phyloP scores from a whole-genome alignment of 2,797 vertebrate species.

The Xyrichtys novacula region DNA sequence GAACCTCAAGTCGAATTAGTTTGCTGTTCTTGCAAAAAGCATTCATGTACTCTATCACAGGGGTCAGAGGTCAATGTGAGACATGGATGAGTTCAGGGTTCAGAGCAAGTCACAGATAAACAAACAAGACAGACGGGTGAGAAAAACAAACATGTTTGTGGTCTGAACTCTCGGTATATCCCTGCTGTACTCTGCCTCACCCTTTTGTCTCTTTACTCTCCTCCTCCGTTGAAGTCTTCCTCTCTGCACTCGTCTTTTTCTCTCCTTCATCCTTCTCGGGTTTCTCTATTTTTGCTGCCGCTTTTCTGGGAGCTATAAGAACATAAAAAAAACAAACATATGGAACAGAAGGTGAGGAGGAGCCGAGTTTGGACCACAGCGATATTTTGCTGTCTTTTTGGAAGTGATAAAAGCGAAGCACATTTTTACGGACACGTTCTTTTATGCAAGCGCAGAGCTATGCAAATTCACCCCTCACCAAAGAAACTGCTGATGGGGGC shows the following conservation, averaged over 20 bases:
- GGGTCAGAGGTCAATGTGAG: conserved; percentile 1
- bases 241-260: conserved; percentile 55
- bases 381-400: conserved; percentile 38
- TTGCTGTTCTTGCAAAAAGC: neutral
- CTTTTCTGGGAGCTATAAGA: conserved; percentile 86
- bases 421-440: conserved; percentile 56
- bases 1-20: no score
- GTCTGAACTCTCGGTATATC: neutral
- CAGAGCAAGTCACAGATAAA: neutral
- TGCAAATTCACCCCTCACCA: conserved; percentile 83
- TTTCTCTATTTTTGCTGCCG: conserved; percentile 78
- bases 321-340: neutral
- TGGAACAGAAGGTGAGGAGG: conserved; percentile 18
- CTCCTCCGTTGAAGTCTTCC: conserved; percentile 62
- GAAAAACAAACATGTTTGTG: neutral
- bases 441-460: conserved; percentile 64
- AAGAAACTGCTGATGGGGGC: conserved; percentile 89
- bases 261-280: conserved; percentile 58
- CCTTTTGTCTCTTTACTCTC: conserved; percentile 63
- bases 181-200: conserved; percentile 33
- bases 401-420: conserved; percentile 58
- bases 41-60: neutral
- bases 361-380: conserved; percentile 23
- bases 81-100: neutral
- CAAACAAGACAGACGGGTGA: neutral